A percentile compares a stretch with the other conserved stretches of the same genome.
These are phyloP conservation scores for Neoniphon sammara DNA, from an alignment of 2,797 vertebrate genomes.

Conservation along the genomic window DNA sequence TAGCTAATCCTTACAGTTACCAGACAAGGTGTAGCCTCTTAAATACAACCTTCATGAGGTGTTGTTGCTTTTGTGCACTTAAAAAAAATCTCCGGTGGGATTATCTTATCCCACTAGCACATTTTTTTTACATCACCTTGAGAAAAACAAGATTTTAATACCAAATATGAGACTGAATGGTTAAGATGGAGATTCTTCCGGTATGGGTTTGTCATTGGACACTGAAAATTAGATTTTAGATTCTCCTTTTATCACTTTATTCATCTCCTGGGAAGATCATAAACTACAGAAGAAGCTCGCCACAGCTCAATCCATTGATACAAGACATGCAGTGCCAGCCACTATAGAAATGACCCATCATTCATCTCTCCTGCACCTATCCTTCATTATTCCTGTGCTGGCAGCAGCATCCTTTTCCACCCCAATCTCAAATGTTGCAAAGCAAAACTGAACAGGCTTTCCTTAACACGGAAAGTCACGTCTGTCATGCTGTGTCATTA, in stretches of 20 bases:
- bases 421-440: constrained; percentile 32
- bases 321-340: constrained; percentile 32
- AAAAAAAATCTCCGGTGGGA: too few species aligned
- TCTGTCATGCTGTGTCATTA: constrained; percentile 22
- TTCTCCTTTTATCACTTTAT: constrained; percentile 13
- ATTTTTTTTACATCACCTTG: too few species aligned
- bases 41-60: constrained; percentile 10
- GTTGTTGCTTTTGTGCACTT: constrained; percentile 24
- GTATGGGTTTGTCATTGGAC: background rate
- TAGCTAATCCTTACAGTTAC: background rate
- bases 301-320: too few species aligned
- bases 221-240: constrained; percentile 20
- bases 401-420: constrained; percentile 39
- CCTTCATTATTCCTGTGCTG: constrained; percentile 43
- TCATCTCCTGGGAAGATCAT: constrained; percentile 24
- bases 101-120: too few species aligned
- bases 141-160: too few species aligned
- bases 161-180: too few species aligned
- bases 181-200: too few species aligned
- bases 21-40: background rate
- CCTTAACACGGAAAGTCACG: constrained; percentile 19
- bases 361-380: constrained; percentile 39
- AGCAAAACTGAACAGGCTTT: constrained; percentile 35
- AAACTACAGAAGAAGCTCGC: background rate
- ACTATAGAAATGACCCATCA: constrained; percentile 41